These are phyloP conservation scores for Petrocephalus sullivani DNA, from an alignment of 2,797 vertebrate species.

Conservation along the genomic window DNA sequence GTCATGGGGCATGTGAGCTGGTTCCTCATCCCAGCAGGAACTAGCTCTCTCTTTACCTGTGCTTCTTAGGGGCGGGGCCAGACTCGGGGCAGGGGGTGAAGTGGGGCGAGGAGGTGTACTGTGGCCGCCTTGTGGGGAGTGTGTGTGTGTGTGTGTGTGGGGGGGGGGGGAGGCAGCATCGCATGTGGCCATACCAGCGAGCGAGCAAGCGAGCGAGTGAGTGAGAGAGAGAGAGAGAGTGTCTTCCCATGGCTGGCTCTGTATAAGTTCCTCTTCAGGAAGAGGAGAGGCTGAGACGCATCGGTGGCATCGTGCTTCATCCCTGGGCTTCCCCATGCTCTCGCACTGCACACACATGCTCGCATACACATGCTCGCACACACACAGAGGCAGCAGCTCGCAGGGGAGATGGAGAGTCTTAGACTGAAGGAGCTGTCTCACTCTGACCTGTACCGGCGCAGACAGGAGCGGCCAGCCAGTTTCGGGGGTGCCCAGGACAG, in stretches of 20 bases:
- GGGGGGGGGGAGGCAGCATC: background rate
- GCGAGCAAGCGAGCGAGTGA: background rate
- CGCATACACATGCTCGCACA: background rate
- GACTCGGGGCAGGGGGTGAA: background rate
- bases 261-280: constrained; percentile 2
- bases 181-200: background rate
- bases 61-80: background rate
- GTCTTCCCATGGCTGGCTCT: background rate
- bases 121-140: constrained; percentile 36
- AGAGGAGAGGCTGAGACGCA: background rate
- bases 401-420: constrained; percentile 73
- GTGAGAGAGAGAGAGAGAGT: background rate
- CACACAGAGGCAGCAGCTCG: background rate
- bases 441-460: constrained; percentile 85
- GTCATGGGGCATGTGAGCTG: background rate
- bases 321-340: background rate
- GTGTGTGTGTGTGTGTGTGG: constrained; percentile 24
- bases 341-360: background rate
- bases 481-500: constrained; percentile 27
- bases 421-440: constrained; percentile 87
- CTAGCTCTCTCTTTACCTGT: background rate
- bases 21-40: background rate
- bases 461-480: constrained; percentile 74
- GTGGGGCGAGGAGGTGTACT: constrained; percentile 45
- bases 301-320: background rate